Conservation (phyloP, 2,888 invertebrate species). For the Alentia gelatinosa region DNA sequence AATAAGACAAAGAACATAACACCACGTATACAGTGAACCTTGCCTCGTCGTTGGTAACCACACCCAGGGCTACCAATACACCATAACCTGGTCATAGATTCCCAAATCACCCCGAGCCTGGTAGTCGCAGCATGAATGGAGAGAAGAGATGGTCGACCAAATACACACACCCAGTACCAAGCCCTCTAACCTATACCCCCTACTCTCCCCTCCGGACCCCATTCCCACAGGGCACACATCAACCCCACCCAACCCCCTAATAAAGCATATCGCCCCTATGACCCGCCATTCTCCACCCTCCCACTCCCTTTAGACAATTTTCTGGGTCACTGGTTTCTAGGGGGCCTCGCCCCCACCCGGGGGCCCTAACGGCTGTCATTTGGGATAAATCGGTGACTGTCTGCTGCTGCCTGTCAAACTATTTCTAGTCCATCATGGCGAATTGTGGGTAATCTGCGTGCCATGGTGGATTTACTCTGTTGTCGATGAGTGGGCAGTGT, state of each 20-base stretch:
- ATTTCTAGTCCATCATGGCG: background rate
- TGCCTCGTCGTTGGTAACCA: too few species aligned
- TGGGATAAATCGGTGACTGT: constrained; percentile 1
- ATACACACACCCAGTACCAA: too few species aligned
- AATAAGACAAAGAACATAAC: too few species aligned
- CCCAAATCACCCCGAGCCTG: too few species aligned
- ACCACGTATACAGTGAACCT: too few species aligned
- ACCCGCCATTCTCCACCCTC: background rate
- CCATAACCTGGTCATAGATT: too few species aligned
- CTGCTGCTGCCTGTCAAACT: background rate
- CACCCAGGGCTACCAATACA: too few species aligned
- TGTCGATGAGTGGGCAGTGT: background rate
- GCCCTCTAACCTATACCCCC: too few species aligned
- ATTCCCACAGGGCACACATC: background rate
- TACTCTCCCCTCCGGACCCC: background rate
- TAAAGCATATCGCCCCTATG: background rate
- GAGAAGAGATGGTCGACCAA: too few species aligned
- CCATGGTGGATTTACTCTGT: background rate
- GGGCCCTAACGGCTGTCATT: background rate
- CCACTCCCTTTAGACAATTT: background rate
- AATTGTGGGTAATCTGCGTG: background rate
- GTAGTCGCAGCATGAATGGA: too few species aligned
- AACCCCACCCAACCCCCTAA: background rate
- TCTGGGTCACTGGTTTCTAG: background rate
- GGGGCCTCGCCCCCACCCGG: background rate